A percentile compares a stretch with the other conserved stretches of the same genome.
Conservation (phyloP, 2,797 vertebrate genomes). For the Pangasius macronema region DNA sequence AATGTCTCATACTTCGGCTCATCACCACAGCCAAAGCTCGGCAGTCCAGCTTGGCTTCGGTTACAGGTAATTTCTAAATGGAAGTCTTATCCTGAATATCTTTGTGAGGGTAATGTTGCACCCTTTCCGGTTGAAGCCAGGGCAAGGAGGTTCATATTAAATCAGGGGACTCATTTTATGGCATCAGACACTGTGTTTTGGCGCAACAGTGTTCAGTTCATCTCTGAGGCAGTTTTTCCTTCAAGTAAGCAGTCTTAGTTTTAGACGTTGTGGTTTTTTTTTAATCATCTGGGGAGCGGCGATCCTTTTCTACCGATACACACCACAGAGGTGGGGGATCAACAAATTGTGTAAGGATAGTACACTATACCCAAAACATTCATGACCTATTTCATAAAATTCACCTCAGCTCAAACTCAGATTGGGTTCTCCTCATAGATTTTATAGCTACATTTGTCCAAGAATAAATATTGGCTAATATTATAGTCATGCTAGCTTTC, state of each 20-base stretch:
- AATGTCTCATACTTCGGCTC: background rate
- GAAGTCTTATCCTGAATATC: constrained; percentile 15
- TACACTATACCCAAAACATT: background rate
- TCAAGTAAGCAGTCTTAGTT: background rate
- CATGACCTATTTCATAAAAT: background rate
- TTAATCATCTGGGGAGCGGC: background rate
- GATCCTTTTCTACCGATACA: background rate
- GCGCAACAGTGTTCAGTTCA: background rate
- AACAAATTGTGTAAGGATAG: background rate
- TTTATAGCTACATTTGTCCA: background rate
- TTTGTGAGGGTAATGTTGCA: background rate
- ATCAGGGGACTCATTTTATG: background rate
- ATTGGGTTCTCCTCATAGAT: background rate
- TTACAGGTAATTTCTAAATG: constrained; percentile 28
- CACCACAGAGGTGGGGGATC: background rate
- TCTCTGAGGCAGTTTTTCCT: background rate
- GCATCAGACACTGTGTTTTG: background rate
- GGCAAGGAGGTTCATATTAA: background rate
- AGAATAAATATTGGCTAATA: background rate
- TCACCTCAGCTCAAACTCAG: background rate
- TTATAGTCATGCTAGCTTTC: background rate
- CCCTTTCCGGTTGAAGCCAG: background rate
- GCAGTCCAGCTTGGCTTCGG: background rate
- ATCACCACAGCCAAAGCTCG: background rate
- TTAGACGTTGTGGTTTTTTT: background rate